Percentiles rank a stretch among this genome's conserved stretches.
phyloP scores from a whole-genome alignment of 2,113 vertebrate species.

The Elaphurus davidianus region DNA sequence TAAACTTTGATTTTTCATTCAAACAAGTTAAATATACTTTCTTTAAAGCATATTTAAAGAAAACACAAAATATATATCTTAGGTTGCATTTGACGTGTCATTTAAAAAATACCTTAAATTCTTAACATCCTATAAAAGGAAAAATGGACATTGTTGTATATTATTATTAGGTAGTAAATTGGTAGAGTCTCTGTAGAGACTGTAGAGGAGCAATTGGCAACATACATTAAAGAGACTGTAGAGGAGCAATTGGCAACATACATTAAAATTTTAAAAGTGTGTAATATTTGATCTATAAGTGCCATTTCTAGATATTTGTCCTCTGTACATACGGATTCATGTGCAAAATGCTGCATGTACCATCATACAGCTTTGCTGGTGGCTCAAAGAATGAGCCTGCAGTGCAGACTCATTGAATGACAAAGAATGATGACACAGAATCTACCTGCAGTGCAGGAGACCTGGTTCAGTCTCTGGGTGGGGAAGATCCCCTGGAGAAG shows the following conservation, averaged over 20 bases:
- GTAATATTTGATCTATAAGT: neutral
- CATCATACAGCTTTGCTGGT: neutral
- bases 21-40: neutral
- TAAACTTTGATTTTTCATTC: neutral
- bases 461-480: neutral
- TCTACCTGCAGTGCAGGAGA: neutral
- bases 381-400: neutral
- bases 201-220: neutral
- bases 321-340: neutral
- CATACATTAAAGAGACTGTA: neutral
- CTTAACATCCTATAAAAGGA: neutral
- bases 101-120: neutral
- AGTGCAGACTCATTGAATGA: neutral
- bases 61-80: neutral
- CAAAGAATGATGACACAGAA: neutral
- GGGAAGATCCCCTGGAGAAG: neutral
- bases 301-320: neutral
- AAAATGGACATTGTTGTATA: neutral
- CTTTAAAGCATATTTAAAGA: neutral
- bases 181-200: neutral
- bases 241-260: neutral
- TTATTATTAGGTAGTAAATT: neutral
- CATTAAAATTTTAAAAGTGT: neutral
- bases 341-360: neutral
- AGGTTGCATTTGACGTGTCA: neutral